A percentile compares a stretch with the other conserved stretches of the same genome.
Conservation (phyloP, 2,113 vertebrate species). For the Halcyon malimbica region DNA sequence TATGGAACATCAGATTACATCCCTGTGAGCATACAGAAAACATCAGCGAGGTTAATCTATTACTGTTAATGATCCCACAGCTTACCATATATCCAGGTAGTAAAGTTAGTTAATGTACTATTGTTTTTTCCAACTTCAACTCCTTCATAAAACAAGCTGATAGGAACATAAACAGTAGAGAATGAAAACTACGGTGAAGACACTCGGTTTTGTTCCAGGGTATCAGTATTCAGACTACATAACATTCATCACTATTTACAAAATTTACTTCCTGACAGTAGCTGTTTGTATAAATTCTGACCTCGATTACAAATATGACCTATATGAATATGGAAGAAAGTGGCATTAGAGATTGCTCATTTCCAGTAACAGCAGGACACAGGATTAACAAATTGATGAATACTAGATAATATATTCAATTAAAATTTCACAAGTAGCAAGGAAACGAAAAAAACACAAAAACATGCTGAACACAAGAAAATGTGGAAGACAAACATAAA, state of each 20-base stretch:
- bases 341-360: slow-evolving; percentile 10
- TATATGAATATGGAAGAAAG: slow-evolving; percentile 13
- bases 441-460: not conserved
- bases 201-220: not conserved
- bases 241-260: not conserved
- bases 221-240: not conserved
- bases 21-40: slow-evolving; percentile 15
- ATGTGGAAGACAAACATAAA: not conserved
- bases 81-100: slow-evolving; percentile 21
- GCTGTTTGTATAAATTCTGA: slow-evolving; percentile 27
- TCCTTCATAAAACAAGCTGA: not conserved
- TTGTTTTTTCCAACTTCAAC: not conserved
- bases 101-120: not conserved
- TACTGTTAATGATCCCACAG: slow-evolving; percentile 21
- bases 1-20: slow-evolving; percentile 22
- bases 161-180: not conserved
- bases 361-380: not conserved
- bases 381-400: slow-evolving; percentile 25
- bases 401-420: slow-evolving; percentile 6
- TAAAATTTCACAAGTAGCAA: slow-evolving; percentile 21
- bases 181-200: not conserved
- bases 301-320: slow-evolving; percentile 15
- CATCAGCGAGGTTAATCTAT: not conserved
- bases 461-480: not conserved
- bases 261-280: not conserved